Conservation (phyloP, 2,113 vertebrate genomes). For the Plotosus lineatus region DNA sequence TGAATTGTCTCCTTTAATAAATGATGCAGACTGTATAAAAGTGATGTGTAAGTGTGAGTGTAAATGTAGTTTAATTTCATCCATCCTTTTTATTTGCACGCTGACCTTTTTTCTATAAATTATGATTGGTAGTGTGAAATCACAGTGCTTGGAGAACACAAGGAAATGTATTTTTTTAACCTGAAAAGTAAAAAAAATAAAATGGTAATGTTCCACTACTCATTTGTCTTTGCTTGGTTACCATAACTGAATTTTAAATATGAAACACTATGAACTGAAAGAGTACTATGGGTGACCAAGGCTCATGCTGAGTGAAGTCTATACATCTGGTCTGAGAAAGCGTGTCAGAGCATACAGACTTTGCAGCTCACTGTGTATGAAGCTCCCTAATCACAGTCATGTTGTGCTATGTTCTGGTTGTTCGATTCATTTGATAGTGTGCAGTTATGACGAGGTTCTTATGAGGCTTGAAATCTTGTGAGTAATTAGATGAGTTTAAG, state of each 20-base stretch:
- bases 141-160: neutral
- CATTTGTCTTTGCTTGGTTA: neutral
- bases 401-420: too few species aligned
- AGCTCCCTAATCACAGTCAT: too few species aligned
- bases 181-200: neutral
- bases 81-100: neutral
- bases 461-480: too few species aligned
- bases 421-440: too few species aligned
- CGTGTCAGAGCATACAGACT: too few species aligned
- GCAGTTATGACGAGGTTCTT: too few species aligned
- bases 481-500: too few species aligned
- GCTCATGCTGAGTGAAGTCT: too few species aligned
- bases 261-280: too few species aligned
- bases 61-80: neutral
- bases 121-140: neutral
- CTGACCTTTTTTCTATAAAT: neutral
- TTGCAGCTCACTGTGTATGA: too few species aligned
- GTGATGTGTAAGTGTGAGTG: neutral
- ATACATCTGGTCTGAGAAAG: too few species aligned
- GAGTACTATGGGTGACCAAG: too few species aligned
- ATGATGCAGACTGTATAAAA: neutral
- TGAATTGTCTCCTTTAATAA: neutral
- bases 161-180: neutral
- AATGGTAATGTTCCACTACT: neutral
- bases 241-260: neutral